Percentiles rank a stretch among this genome's conserved stretches.
These are phyloP conservation scores for Zaprionus capensis DNA, from an alignment of 1,140 invertebrate species.

Conservation along the genomic window DNA sequence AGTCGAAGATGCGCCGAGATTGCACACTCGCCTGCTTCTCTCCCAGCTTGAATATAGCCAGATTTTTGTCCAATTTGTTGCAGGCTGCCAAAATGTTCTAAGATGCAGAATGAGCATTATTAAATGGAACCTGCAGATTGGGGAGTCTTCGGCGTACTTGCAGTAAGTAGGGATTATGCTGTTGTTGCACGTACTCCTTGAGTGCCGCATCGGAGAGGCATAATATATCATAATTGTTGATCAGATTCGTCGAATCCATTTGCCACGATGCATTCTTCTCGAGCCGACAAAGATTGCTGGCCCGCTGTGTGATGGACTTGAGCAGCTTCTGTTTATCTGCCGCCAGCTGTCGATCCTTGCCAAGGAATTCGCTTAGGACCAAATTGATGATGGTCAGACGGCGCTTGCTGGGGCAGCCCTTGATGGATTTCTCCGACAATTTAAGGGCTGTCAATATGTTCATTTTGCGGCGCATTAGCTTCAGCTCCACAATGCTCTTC, in stretches of 20 bases:
- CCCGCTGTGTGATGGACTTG: constrained; percentile 43
- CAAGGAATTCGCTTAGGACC: constrained; percentile 55
- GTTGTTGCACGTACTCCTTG: constrained; percentile 56
- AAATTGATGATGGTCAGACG: constrained; percentile 55
- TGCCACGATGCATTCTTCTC: constrained; percentile 38
- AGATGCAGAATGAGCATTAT: neutral
- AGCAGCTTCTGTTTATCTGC: constrained; percentile 57
- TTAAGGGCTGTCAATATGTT: constrained; percentile 56
- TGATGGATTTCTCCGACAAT: constrained; percentile 55
- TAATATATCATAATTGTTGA: constrained; percentile 46
- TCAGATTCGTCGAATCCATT: constrained; percentile 39
- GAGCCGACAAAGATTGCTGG: constrained; percentile 42
- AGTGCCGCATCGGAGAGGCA: constrained; percentile 25
- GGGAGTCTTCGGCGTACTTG: constrained; percentile 37
- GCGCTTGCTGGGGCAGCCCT: constrained; percentile 41
- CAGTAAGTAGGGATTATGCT: constrained; percentile 53
- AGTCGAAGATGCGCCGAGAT: constrained; percentile 26
- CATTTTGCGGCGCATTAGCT: constrained; percentile 59
- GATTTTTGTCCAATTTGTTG: constrained; percentile 57
- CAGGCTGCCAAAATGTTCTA: constrained; percentile 57
- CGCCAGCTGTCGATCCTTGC: constrained; percentile 53
- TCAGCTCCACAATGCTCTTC: constrained; percentile 85
- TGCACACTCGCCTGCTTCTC: neutral
- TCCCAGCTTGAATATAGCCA: constrained; percentile 32
- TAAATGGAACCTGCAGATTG: neutral